phyloP scores from a whole-genome alignment of 2,888 invertebrate species.

The Drosophila putrida region DNA sequence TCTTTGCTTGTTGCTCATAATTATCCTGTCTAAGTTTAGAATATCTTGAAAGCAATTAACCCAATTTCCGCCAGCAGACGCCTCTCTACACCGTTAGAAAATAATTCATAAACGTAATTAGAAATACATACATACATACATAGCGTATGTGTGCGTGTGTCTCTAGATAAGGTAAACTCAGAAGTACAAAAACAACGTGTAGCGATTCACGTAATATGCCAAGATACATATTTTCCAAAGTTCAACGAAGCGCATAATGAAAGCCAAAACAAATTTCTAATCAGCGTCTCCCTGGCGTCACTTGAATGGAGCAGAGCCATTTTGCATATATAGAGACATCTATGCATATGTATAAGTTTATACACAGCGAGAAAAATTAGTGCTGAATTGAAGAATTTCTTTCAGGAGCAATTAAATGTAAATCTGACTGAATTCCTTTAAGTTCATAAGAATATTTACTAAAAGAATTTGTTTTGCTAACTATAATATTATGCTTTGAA shows the following conservation, averaged over 20 bases:
- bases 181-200: slow-evolving; percentile 19
- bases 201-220: slow-evolving; percentile 39
- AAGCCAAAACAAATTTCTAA: slow-evolving; percentile 65
- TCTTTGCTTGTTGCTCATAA: background rate
- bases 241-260: slow-evolving; percentile 61
- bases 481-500: background rate
- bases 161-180: slow-evolving; percentile 44
- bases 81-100: slow-evolving; percentile 15
- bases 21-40: slow-evolving; percentile 23
- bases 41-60: slow-evolving; percentile 38
- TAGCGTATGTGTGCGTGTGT: slow-evolving; percentile 13
- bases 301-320: slow-evolving; percentile 29
- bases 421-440: background rate
- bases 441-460: background rate
- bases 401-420: background rate
- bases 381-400: background rate
- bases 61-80: slow-evolving; percentile 26
- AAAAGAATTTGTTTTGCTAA: background rate
- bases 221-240: slow-evolving; percentile 46
- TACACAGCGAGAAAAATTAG: slow-evolving; percentile 17
- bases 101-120: slow-evolving; percentile 34
- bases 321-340: slow-evolving; percentile 20
- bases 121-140: slow-evolving; percentile 2
- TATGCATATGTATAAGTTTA: background rate
- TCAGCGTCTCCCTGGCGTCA: slow-evolving; percentile 47